A percentile compares a stretch with the other conserved stretches of the same genome.
phyloP scores from a whole-genome alignment of 2,797 vertebrate genomes.

The Gallinago solitaria region DNA sequence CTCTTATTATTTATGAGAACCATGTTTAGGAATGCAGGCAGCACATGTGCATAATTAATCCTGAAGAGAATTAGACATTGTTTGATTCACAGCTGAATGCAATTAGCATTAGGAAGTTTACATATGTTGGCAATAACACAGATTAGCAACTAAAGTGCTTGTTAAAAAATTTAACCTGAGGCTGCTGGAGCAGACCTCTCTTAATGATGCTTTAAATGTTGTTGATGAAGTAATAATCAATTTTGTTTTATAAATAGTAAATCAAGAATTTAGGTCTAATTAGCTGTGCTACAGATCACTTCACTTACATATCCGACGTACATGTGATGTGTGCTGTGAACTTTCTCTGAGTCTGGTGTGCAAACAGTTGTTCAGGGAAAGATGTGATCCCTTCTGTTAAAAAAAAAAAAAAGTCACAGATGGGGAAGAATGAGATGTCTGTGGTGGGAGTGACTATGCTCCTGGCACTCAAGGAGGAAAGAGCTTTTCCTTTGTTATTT shows the following conservation, averaged over 20 bases:
- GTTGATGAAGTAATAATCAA: slow-evolving; percentile 95
- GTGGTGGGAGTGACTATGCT: slow-evolving; percentile 1
- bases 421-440: slow-evolving; percentile 46
- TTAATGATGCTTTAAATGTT: slow-evolving; percentile 95
- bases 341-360: slow-evolving; percentile 71
- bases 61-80: slow-evolving; percentile 97
- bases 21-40: slow-evolving; percentile 91
- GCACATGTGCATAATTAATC: slow-evolving; percentile 97
- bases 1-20: slow-evolving; percentile 93
- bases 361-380: slow-evolving; percentile 72
- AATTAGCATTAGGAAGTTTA: slow-evolving; percentile 94
- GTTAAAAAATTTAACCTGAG: slow-evolving; percentile 94
- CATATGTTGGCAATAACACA: slow-evolving; percentile 89
- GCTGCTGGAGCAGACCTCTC: slow-evolving; percentile 89
- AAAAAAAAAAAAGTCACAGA: neutral
- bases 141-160: slow-evolving; percentile 89
- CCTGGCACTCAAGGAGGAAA: slow-evolving; percentile 16
- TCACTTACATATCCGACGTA: slow-evolving; percentile 81
- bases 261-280: slow-evolving; percentile 89
- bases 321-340: slow-evolving; percentile 73
- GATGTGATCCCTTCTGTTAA: slow-evolving; percentile 21
- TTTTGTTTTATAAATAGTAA: slow-evolving; percentile 90
- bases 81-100: slow-evolving; percentile 96
- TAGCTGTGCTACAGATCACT: slow-evolving; percentile 85
- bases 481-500: slow-evolving; percentile 58